phyloP scores from a whole-genome alignment of 92 coral and sea anemone species.

The Pocillopora grandis region DNA sequence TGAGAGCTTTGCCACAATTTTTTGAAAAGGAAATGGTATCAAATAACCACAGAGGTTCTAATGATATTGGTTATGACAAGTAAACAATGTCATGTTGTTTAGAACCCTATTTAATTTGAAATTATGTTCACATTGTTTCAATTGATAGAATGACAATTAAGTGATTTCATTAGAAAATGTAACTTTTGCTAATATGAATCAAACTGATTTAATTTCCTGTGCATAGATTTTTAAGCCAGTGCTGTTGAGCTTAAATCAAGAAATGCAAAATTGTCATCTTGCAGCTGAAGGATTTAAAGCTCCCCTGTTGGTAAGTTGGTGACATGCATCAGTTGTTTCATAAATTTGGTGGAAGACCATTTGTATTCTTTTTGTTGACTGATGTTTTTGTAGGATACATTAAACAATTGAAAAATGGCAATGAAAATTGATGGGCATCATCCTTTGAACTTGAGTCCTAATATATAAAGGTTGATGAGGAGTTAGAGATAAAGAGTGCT shows the following conservation, averaged over 20 bases:
- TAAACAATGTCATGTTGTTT: too few relatives aligned
- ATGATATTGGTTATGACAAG: too few relatives aligned
- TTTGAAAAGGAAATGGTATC: too few relatives aligned
- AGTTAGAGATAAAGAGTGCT: too few relatives aligned
- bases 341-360: not conserved
- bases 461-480: too few relatives aligned
- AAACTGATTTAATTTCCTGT: not conserved
- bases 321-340: not conserved
- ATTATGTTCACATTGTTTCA: too few relatives aligned
- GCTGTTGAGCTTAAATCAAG: constrained; percentile 76
- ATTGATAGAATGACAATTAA: too few relatives aligned
- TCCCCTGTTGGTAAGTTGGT: constrained; percentile 65
- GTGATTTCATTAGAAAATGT: too few relatives aligned
- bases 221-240: constrained; percentile 79
- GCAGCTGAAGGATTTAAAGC: constrained; percentile 72
- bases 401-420: not conserved
- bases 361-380: not conserved
- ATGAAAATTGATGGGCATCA: not conserved
- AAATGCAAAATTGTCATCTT: constrained; percentile 72
- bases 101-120: too few relatives aligned
- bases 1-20: too few relatives aligned
- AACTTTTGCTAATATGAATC: too few relatives aligned
- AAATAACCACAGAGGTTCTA: too few relatives aligned
- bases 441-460: not conserved
- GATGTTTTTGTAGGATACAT: not conserved